phyloP scores from a whole-genome alignment of 1,140 invertebrate species.

The Sesamia nonagrioides region DNA sequence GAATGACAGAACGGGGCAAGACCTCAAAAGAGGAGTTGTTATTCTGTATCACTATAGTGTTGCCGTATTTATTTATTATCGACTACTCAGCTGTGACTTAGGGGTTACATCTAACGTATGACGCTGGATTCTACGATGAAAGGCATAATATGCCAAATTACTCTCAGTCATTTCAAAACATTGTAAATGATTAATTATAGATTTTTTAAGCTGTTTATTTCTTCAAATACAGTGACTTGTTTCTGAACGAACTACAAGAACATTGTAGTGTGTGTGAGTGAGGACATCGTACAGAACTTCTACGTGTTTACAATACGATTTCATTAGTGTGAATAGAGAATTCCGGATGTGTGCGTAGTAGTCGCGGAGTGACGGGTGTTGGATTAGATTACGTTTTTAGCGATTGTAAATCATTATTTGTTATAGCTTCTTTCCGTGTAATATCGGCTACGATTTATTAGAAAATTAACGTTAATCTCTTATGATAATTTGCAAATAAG shows the following conservation, averaged over 20 bases:
- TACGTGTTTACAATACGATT: constrained; percentile 32
- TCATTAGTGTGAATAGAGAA: constrained; percentile 21
- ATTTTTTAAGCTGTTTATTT: no score
- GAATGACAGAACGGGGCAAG: no score
- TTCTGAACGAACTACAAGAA: not conserved
- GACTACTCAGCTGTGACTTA: no score
- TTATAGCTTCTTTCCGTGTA: constrained; percentile 42
- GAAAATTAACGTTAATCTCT: constrained; percentile 20
- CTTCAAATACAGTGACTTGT: not conserved
- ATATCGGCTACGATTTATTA: constrained; percentile 33
- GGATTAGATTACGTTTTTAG: constrained; percentile 53
- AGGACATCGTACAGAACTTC: not conserved
- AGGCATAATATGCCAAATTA: no score
- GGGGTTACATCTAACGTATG: no score
- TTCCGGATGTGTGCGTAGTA: constrained; percentile 48
- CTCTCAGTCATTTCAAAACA: no score
- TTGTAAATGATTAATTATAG: no score
- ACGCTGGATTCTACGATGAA: no score
- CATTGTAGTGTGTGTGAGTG: no score
- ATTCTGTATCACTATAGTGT: no score
- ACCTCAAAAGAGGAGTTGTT: no score
- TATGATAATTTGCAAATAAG: constrained; percentile 42
- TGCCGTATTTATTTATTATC: no score
- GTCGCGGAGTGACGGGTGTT: constrained; percentile 59
- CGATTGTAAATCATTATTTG: constrained; percentile 50